Percentiles rank a stretch among this genome's conserved stretches.
phyloP scores from a whole-genome alignment of 2,888 invertebrate genomes.

The Pasiphila rectangulata region DNA sequence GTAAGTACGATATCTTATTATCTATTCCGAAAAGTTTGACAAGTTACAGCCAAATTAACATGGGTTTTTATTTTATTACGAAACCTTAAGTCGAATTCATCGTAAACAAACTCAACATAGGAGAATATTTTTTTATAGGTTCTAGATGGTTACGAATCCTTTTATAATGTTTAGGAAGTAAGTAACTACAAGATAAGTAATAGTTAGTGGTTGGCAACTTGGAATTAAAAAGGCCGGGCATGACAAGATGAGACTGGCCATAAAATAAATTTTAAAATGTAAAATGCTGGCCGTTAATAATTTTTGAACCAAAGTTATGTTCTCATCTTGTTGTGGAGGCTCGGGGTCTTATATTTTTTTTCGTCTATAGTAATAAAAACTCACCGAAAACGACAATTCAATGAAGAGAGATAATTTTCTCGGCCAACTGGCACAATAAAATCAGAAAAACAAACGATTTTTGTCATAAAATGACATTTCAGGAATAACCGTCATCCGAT shows the following conservation, averaged over 20 bases:
- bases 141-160: too few relatives aligned
- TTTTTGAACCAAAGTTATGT: constrained; percentile 16
- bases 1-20: too few relatives aligned
- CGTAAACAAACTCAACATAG: too few relatives aligned
- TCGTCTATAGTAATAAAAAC: constrained; percentile 28
- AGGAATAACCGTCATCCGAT: constrained; percentile 39
- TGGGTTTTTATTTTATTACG: too few relatives aligned
- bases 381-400: constrained; percentile 32
- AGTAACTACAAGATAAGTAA: too few relatives aligned
- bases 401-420: constrained; percentile 43
- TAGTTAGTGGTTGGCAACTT: neutral
- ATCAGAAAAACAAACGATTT: constrained; percentile 62
- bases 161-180: too few relatives aligned
- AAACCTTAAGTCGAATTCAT: too few relatives aligned
- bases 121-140: too few relatives aligned
- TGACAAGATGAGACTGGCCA: constrained; percentile 46
- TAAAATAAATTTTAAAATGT: constrained; percentile 36
- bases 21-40: too few relatives aligned
- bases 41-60: too few relatives aligned
- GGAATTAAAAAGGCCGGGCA: constrained; percentile 1
- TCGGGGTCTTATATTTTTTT: constrained; percentile 25
- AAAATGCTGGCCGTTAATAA: constrained; percentile 32
- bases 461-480: constrained; percentile 38
- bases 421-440: constrained; percentile 60
- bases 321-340: neutral